Percentiles rank a stretch among this genome's conserved stretches.
phyloP scores from a whole-genome alignment of 2,113 vertebrate genomes.

The Girardinichthys multiradiatus region DNA sequence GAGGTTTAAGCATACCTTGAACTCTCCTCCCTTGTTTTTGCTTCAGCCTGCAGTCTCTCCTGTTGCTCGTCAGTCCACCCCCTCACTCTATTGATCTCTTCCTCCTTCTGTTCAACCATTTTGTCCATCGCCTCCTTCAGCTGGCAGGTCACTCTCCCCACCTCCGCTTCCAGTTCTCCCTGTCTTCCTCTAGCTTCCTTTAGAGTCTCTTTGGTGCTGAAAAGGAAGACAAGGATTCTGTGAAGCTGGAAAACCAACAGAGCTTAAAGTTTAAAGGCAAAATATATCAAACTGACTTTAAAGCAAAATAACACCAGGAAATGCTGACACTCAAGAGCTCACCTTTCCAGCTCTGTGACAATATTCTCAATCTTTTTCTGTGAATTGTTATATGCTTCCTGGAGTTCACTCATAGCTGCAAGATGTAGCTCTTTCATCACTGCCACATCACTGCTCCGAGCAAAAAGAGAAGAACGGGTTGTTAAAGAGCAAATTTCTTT shows the following conservation, averaged over 20 bases:
- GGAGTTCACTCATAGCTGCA: constrained; percentile 66
- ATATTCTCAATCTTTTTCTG: constrained; percentile 75
- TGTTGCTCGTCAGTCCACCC: constrained; percentile 70
- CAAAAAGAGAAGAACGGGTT: constrained; percentile 9
- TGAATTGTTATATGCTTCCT: constrained; percentile 72
- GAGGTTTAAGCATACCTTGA: constrained; percentile 75
- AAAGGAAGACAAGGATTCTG: constrained; percentile 11
- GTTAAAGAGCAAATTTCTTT: background rate
- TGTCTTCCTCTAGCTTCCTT: constrained; percentile 65
- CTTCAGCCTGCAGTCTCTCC: constrained; percentile 70
- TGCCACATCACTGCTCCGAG: constrained; percentile 77
- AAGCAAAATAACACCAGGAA: background rate
- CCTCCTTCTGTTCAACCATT: constrained; percentile 69
- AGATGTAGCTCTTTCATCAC: constrained; percentile 67
- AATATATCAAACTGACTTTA: constrained; percentile 11
- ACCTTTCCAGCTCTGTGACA: constrained; percentile 86
- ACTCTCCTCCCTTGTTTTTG: constrained; percentile 78
- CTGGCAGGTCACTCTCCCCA: constrained; percentile 64
- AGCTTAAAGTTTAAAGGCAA: constrained; percentile 11
- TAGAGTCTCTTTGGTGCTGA: constrained; percentile 78
- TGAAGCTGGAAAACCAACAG: constrained; percentile 11
- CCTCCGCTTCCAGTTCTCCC: constrained; percentile 77
- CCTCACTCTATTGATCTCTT: constrained; percentile 71
- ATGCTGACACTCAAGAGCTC: constrained; percentile 24
- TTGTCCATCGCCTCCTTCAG: constrained; percentile 71